Evolutionary conservation across 2,113 vertebrate species (phyloP).

Genomic region (Urocitellus parryii): DNA sequence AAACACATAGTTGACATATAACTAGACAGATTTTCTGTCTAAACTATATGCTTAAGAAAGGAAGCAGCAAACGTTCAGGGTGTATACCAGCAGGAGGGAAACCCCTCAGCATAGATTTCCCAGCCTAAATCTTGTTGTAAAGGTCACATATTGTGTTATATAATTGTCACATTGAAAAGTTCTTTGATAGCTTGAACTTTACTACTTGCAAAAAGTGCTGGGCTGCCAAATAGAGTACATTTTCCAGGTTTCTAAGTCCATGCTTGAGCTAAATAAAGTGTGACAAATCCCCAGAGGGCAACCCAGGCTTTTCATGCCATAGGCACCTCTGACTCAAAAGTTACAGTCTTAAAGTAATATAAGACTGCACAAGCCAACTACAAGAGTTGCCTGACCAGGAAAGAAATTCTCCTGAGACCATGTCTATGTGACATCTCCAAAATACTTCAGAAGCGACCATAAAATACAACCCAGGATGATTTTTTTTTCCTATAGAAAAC

Average conservation of each 20-base stretch:
- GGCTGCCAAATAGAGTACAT: constrained; percentile 74
- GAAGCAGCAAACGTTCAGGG: neutral
- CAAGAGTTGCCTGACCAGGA: neutral
- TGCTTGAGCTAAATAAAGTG: constrained; percentile 78
- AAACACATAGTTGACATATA: constrained; percentile 6
- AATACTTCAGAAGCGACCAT: constrained; percentile 39
- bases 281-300: constrained; percentile 78
- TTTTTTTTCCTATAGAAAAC: neutral
- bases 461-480: neutral
- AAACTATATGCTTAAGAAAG: constrained; percentile 11
- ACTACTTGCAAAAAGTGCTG: constrained; percentile 66
- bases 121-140: constrained; percentile 65
- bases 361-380: constrained; percentile 22
- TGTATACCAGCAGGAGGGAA: constrained; percentile 20
- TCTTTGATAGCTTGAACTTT: constrained; percentile 81
- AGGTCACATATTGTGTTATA: constrained; percentile 71
- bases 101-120: constrained; percentile 50
- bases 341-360: constrained; percentile 60
- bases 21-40: neutral
- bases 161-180: constrained; percentile 79
- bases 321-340: constrained; percentile 67
- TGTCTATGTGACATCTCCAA: neutral
- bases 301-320: constrained; percentile 68
- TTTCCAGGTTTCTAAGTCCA: constrained; percentile 78
- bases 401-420: constrained; percentile 44